Conservation (phyloP, 2,888 invertebrate genomes). For the Hymenopus coronatus region DNA sequence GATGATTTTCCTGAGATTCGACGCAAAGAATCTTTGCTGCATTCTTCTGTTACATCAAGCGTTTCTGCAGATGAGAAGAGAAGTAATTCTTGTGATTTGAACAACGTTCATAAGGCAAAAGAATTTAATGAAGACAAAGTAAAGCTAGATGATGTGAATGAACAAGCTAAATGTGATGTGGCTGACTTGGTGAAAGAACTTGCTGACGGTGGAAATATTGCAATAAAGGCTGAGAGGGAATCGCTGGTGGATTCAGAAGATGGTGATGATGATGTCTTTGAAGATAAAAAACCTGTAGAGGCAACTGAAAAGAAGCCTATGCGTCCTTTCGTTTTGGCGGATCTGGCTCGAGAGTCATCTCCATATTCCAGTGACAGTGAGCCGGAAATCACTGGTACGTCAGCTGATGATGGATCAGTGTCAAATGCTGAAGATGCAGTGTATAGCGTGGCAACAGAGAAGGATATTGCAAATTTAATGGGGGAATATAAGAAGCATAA, state of each 20-base stretch:
- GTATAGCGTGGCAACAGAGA: constrained; percentile 49
- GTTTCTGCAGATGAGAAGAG: neutral
- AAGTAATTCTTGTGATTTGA: neutral
- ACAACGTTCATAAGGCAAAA: neutral
- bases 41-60: neutral
- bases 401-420: constrained; percentile 36
- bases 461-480: constrained; percentile 51
- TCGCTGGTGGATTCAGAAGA: constrained; percentile 9
- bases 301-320: constrained; percentile 18
- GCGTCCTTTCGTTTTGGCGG: constrained; percentile 35
- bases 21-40: constrained; percentile 39
- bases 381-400: neutral
- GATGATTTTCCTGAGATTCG: constrained; percentile 52
- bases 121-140: neutral
- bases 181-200: neutral
- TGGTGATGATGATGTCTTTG: constrained; percentile 30
- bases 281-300: constrained; percentile 6
- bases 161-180: neutral
- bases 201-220: neutral
- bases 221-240: neutral
- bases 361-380: constrained; percentile 23
- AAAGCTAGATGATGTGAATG: neutral
- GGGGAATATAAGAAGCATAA: constrained; percentile 55
- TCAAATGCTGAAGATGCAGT: constrained; percentile 23
- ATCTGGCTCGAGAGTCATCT: constrained; percentile 29